These are phyloP conservation scores for Pammene aurita DNA, from an alignment of 2,888 invertebrate species.

Conservation along the genomic window DNA sequence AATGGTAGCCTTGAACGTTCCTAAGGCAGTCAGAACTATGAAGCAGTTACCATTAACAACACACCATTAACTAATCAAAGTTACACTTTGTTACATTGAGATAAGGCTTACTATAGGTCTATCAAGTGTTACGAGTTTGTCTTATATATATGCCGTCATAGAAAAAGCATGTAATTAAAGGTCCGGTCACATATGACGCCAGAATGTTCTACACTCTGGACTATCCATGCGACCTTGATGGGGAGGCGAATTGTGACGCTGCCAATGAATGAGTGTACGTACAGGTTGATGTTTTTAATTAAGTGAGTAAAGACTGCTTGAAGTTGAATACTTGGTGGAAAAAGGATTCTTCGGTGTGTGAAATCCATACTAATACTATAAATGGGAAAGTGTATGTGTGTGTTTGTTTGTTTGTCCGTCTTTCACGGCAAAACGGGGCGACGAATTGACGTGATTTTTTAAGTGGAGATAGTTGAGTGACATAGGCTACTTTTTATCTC, in stretches of 20 bases:
- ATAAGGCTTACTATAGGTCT: neutral
- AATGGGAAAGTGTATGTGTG: no score
- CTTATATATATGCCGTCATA: conserved; percentile 29
- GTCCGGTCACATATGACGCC: conserved; percentile 34
- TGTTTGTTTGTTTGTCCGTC: no score
- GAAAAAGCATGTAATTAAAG: conserved; percentile 51
- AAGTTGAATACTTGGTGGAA: no score
- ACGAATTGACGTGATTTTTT: no score
- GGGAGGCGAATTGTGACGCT: conserved; percentile 35
- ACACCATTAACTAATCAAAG: neutral
- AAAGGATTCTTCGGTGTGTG: no score
- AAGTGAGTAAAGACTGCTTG: neutral
- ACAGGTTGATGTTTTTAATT: conserved; percentile 28
- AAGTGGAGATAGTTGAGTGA: no score
- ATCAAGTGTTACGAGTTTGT: neutral
- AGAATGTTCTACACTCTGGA: conserved; percentile 62
- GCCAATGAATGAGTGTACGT: conserved; percentile 32
- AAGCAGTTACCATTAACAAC: neutral
- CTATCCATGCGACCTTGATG: conserved; percentile 50
- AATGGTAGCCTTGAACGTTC: conserved; percentile 56
- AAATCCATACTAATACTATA: no score
- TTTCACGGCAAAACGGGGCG: no score
- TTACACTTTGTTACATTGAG: neutral
- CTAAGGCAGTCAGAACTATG: conserved; percentile 5
- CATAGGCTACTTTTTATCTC: no score